A percentile compares a stretch with the other conserved stretches of the same genome.
Evolutionary conservation across 2,113 vertebrate species (phyloP).

Genomic region (Corvus hawaiiensis): DNA sequence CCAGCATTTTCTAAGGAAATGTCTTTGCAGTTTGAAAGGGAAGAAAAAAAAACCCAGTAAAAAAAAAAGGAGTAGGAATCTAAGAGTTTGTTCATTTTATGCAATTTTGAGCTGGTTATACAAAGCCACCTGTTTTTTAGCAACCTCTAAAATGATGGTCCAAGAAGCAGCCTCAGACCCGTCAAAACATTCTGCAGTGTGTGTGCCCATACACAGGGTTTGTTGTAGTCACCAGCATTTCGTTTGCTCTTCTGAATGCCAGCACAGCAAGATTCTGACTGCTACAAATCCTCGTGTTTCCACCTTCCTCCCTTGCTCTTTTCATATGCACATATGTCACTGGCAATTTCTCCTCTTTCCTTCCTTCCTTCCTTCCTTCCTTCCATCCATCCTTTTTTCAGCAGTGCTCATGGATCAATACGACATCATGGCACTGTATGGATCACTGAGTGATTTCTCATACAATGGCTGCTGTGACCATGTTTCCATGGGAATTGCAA

Average conservation of each 20-base stretch:
- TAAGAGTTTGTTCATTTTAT: neutral
- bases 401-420: constrained; percentile 32
- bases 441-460: constrained; percentile 42
- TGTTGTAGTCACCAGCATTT: neutral
- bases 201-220: neutral
- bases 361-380: neutral
- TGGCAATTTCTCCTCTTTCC: constrained; percentile 19
- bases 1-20: constrained; percentile 48
- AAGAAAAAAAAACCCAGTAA: neutral
- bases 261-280: neutral
- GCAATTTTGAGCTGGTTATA: neutral
- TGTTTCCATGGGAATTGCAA: constrained; percentile 48
- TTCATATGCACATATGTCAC: constrained; percentile 16
- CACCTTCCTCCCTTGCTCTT: constrained; percentile 21
- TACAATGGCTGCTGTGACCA: constrained; percentile 28
- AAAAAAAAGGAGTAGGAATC: neutral
- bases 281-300: constrained; percentile 3
- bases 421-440: neutral
- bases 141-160: neutral
- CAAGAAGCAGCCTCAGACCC: neutral
- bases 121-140: neutral
- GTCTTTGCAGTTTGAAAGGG: constrained; percentile 32
- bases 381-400: neutral
- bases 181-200: neutral
- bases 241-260: neutral